phyloP scores from a whole-genome alignment of 2,113 vertebrate species.

The Phoxinus phoxinus region DNA sequence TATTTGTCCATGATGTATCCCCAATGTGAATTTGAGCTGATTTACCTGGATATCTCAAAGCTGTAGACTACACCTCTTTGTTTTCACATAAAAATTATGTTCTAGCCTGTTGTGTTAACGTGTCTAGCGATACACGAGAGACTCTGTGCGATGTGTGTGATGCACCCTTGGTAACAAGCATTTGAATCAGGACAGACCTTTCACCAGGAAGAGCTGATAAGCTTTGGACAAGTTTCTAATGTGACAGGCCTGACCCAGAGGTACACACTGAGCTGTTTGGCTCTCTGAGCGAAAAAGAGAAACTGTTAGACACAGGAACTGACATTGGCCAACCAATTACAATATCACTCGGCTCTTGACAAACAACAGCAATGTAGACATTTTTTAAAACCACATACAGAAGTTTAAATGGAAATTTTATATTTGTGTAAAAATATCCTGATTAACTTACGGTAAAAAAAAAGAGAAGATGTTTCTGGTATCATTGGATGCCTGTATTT shows the following conservation, averaged over 20 bases:
- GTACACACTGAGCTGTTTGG: slow-evolving; percentile 39
- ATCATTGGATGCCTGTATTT: too few relatives aligned
- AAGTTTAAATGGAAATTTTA: neutral
- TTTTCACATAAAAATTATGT: neutral
- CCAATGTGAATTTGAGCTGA: neutral
- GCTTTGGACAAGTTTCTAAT: slow-evolving; percentile 39
- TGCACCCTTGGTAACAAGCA: slow-evolving; percentile 63
- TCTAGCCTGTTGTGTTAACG: neutral
- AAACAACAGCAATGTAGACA: neutral
- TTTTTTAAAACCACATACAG: slow-evolving; percentile 5
- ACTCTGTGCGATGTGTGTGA: slow-evolving; percentile 1
- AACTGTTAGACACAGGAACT: slow-evolving; percentile 42
- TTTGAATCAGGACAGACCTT: slow-evolving; percentile 53
- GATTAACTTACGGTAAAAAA: neutral
- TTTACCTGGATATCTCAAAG: neutral
- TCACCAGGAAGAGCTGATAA: slow-evolving; percentile 75
- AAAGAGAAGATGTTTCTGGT: too few relatives aligned
- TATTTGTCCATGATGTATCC: neutral
- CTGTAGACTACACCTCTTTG: neutral
- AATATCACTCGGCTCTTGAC: slow-evolving; percentile 33
- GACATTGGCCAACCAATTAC: slow-evolving; percentile 39
- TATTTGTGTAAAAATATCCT: neutral
- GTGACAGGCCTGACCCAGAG: neutral
- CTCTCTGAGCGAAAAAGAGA: slow-evolving; percentile 34
- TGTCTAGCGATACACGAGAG: slow-evolving; percentile 21